phyloP scores from a whole-genome alignment of 2,113 vertebrate genomes.

The Hymenochirus boettgeri region DNA sequence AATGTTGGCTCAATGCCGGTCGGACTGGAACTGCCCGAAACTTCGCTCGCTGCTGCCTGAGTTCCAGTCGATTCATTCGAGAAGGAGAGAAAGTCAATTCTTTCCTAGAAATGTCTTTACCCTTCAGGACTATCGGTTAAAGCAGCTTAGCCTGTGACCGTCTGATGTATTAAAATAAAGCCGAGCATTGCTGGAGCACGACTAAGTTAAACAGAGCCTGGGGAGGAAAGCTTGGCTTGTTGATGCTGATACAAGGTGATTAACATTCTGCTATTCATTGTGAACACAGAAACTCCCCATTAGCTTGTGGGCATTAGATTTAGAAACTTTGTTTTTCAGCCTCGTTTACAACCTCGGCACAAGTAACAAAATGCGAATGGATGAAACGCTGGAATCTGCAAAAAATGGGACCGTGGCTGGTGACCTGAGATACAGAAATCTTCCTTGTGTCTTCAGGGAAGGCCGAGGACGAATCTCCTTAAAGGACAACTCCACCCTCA shows the following conservation, averaged over 20 bases:
- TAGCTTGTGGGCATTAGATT: conserved; percentile 5
- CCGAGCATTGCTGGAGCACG: conserved; percentile 41
- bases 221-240: conserved; percentile 45
- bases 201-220: conserved; percentile 39
- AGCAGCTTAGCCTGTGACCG: conserved; percentile 42
- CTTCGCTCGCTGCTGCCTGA: conserved; percentile 46
- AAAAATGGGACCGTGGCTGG: too few relatives aligned
- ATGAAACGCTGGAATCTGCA: too few relatives aligned
- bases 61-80: conserved; percentile 46
- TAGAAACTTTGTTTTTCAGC: conserved; percentile 12
- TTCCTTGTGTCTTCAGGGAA: too few relatives aligned
- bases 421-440: too few relatives aligned
- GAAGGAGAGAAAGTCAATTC: conserved; percentile 51
- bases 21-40: conserved; percentile 54
- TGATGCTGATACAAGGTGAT: conserved; percentile 55
- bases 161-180: conserved; percentile 52
- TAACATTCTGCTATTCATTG: conserved; percentile 32
- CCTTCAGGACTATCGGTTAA: conserved; percentile 42
- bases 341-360: conserved; percentile 6
- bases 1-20: too few relatives aligned
- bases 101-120: conserved; percentile 56
- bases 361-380: too few relatives aligned
- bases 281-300: conserved; percentile 4
- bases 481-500: too few relatives aligned
- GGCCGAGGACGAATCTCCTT: too few relatives aligned